Base-by-base conservation (phyloP, 2,888 invertebrate species). In the Drosophila macrothrix region DNA sequence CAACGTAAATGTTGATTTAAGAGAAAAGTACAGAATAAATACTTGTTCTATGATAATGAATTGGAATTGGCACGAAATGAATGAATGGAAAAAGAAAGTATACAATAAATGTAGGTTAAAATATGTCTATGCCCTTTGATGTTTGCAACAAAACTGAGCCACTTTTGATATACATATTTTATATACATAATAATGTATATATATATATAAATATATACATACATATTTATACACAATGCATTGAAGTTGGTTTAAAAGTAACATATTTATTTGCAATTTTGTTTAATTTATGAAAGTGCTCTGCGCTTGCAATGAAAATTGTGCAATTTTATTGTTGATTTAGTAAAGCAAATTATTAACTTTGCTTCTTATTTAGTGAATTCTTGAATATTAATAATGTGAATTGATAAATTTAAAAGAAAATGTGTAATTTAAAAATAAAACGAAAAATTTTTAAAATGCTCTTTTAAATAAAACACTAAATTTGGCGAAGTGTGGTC, bases 351-450 rank as follows among this genome's bases (percentile, higher is more conserved):
- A 78, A 77, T 74, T 68, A 69, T 67, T 76, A 75, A 72, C 76
- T 83, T 82, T 77, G 78, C 84, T 80, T 76, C 74, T 77, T 79
- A 84, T 90, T 88, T 90, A 90, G 90, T 76, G 55, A 90, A 90
- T 80, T 84, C 71, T 80, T 82, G 80, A 83, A 76, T 79, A 76
- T 59, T 67, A 66, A 65, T 83, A 73, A 68, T 77, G 77, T 84
- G 63, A 87, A 88, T 60, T 77, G 54, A 33, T 82, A 83, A 86
- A 68, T 73, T 82, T 81, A 72, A 67, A 66, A 88, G 41, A 41
- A 72, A 83, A 61, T 73, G 65, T 88, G 74, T 74, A 89, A 81
- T 82, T 66, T 67, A 67, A 49, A 69, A 88, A 90, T 84, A 82
- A 87, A 86, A 69, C 56, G 49, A 70, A 85, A 31, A 67, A 66